Evolutionary conservation across 2,797 vertebrate species (phyloP).

Genomic region (Anguilla marmorata): DNA sequence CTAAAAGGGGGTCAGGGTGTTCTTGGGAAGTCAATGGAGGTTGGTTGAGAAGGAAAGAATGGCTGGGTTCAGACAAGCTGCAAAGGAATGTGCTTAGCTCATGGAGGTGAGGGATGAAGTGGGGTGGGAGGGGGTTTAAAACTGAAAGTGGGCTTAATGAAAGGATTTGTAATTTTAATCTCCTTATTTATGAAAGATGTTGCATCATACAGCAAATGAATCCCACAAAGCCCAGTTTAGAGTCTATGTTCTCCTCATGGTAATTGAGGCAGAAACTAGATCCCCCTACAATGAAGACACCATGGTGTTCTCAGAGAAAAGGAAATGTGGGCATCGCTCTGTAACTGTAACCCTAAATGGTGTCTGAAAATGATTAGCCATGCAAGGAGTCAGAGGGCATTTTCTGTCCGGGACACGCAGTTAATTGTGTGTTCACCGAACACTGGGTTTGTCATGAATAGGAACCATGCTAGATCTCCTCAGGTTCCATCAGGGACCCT

Average conservation of each 20-base stretch:
- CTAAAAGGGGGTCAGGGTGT: conserved; percentile 25
- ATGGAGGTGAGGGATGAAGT: background rate
- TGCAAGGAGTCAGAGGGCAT: background rate
- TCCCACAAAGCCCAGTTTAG: conserved; percentile 27
- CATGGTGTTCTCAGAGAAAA: background rate
- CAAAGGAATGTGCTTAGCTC: conserved; percentile 8
- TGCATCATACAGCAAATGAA: conserved; percentile 33
- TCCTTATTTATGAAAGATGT: conserved; percentile 51
- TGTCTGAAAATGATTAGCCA: background rate
- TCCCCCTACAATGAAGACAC: conserved; percentile 4
- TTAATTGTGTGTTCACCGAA: background rate
- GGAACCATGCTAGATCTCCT: background rate
- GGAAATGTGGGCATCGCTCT: background rate
- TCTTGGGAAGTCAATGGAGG: conserved; percentile 31
- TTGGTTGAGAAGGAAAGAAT: conserved; percentile 46
- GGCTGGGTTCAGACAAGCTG: conserved; percentile 36
- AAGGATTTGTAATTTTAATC: conserved; percentile 54
- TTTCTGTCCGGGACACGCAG: background rate
- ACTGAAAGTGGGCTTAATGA: conserved; percentile 49
- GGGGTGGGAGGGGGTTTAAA: conserved; percentile 33
- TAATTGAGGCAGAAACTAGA: conserved; percentile 20
- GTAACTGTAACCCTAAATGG: background rate
- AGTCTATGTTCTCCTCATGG: background rate
- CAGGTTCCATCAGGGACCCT: background rate
- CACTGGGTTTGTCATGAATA: background rate